These are phyloP conservation scores for Drosophila teissieri DNA, from an alignment of 1,140 invertebrate genomes.

Conservation along the genomic window DNA sequence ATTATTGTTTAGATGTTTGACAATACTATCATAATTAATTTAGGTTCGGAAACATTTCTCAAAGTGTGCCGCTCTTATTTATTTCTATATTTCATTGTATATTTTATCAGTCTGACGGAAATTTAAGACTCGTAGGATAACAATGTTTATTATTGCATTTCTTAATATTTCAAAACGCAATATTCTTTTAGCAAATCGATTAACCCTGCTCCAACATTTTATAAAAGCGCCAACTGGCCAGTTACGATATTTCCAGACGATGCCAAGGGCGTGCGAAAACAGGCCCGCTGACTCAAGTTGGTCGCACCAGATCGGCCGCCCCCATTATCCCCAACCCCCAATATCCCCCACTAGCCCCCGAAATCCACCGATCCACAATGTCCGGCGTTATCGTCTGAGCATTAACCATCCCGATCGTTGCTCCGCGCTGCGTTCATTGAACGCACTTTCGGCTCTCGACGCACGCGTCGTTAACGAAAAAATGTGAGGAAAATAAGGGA, in stretches of 20 bases:
- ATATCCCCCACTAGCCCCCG: neutral
- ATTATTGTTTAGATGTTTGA: too few species aligned
- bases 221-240: neutral
- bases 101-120: too few species aligned
- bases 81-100: too few species aligned
- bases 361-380: slow-evolving; percentile 12
- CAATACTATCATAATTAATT: too few species aligned
- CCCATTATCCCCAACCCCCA: slow-evolving; percentile 3
- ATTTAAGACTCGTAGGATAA: too few species aligned
- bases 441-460: slow-evolving; percentile 65
- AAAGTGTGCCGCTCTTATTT: too few species aligned
- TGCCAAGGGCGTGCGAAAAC: slow-evolving; percentile 13
- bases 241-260: neutral
- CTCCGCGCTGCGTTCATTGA: slow-evolving; percentile 72
- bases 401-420: slow-evolving; percentile 36
- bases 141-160: too few species aligned
- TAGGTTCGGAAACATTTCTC: too few species aligned
- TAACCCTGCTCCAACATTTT: neutral
- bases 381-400: slow-evolving; percentile 43
- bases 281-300: slow-evolving; percentile 32
- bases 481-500: slow-evolving; percentile 14
- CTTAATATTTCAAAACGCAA: too few species aligned
- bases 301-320: slow-evolving; percentile 16
- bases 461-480: slow-evolving; percentile 49
- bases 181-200: neutral